Evolutionary conservation across 2,113 vertebrate genomes (phyloP).

Genomic region (Protomyctophum bolini): DNA sequence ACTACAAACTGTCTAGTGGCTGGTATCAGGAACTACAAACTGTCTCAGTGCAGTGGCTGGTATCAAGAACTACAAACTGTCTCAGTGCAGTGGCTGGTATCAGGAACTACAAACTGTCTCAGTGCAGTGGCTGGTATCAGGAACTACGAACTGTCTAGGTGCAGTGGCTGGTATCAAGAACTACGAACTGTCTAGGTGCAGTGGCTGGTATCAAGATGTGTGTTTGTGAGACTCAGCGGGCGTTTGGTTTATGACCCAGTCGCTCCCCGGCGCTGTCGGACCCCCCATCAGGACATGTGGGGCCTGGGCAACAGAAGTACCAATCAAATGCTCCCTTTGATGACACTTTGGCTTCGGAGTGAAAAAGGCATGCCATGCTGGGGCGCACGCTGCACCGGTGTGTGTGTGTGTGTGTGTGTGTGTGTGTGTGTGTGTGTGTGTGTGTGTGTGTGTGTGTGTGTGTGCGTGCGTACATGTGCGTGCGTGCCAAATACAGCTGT

Average conservation of each 20-base stretch:
- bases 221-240: background rate
- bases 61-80: too few relatives aligned
- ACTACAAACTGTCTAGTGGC: too few relatives aligned
- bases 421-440: constrained; percentile 26
- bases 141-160: too few relatives aligned
- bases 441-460: constrained; percentile 48
- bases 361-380: constrained; percentile 41
- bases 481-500: background rate
- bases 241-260: constrained; percentile 45
- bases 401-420: constrained; percentile 3
- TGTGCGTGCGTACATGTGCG: background rate
- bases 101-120: too few relatives aligned
- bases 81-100: too few relatives aligned
- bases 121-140: too few relatives aligned
- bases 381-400: too few relatives aligned
- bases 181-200: too few relatives aligned
- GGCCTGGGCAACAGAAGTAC: constrained; percentile 53
- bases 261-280: constrained; percentile 51
- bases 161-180: too few relatives aligned
- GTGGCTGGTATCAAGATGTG: too few relatives aligned
- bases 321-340: constrained; percentile 69
- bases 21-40: too few relatives aligned
- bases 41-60: too few relatives aligned
- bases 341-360: constrained; percentile 61
- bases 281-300: constrained; percentile 42